A percentile compares a stretch with the other conserved stretches of the same genome.
These are phyloP conservation scores for Prolemur simus DNA, from an alignment of 2,113 vertebrate species.

Conservation along the genomic window DNA sequence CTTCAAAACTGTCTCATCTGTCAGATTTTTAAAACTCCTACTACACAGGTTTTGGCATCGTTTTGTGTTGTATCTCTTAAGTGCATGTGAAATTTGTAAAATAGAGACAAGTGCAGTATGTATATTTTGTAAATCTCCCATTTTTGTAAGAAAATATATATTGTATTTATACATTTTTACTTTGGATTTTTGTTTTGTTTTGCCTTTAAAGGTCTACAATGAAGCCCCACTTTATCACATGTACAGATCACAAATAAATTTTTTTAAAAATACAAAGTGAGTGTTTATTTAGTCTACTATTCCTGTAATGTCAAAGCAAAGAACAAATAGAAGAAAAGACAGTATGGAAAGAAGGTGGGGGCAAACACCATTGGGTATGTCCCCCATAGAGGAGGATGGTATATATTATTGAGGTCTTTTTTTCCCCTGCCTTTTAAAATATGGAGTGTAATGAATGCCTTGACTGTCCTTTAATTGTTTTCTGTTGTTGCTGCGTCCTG, in stretches of 20 bases:
- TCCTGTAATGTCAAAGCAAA: conserved; percentile 7
- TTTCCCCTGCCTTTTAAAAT: conserved; percentile 1
- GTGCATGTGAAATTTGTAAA: conserved; percentile 85
- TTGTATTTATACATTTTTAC: conserved; percentile 95
- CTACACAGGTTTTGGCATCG: conserved; percentile 69
- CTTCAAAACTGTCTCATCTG: conserved; percentile 57
- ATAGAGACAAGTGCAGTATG: conserved; percentile 86
- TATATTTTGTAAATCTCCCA: conserved; percentile 92
- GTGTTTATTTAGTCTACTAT: conserved; percentile 29
- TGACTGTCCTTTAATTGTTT: background rate
- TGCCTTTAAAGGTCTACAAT: conserved; percentile 83
- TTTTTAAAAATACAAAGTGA: conserved; percentile 80
- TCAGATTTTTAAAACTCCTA: conserved; percentile 68
- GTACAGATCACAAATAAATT: conserved; percentile 95
- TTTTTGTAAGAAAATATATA: conserved; percentile 93
- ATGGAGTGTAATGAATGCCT: background rate
- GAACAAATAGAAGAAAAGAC: background rate
- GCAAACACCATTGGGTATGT: background rate
- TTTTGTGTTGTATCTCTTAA: conserved; percentile 78
- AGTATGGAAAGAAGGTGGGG: background rate
- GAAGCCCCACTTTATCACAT: conserved; percentile 88
- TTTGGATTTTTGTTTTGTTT: conserved; percentile 83
- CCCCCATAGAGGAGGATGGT: background rate
- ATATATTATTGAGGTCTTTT: background rate
- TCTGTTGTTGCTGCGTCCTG: conserved; percentile 20